phyloP scores from a whole-genome alignment of 2,113 vertebrate genomes.

The Pseudorectes ferrugineus region DNA sequence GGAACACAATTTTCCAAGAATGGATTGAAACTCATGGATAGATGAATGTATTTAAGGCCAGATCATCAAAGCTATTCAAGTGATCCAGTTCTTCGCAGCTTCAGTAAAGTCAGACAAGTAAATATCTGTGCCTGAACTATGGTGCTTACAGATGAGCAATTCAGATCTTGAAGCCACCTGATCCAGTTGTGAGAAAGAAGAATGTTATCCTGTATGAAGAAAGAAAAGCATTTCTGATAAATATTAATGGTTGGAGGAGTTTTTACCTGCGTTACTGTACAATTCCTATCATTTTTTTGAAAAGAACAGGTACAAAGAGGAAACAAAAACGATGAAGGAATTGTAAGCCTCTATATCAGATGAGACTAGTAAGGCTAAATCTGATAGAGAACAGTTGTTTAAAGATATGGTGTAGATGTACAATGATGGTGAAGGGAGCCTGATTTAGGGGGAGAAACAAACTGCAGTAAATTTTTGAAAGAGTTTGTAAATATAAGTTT shows the following conservation, averaged over 20 bases:
- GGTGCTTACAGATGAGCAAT: neutral
- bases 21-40: neutral
- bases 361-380: neutral
- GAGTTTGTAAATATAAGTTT: neutral
- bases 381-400: neutral
- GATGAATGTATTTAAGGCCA: neutral
- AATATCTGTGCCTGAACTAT: neutral
- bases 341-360: fast-evolving
- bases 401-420: neutral
- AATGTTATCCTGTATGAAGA: neutral
- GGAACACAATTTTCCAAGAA: neutral
- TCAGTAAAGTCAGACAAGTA: neutral
- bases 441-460: neutral
- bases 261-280: fast-evolving
- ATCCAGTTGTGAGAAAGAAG: neutral
- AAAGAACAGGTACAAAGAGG: neutral
- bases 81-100: neutral
- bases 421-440: neutral
- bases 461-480: neutral
- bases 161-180: neutral
- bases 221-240: neutral
- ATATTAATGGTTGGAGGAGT: neutral
- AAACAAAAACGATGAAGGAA: neutral
- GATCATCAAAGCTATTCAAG: neutral
- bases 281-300: neutral